phyloP scores from a whole-genome alignment of 2,888 invertebrate genomes.

The Dione vanillae region DNA sequence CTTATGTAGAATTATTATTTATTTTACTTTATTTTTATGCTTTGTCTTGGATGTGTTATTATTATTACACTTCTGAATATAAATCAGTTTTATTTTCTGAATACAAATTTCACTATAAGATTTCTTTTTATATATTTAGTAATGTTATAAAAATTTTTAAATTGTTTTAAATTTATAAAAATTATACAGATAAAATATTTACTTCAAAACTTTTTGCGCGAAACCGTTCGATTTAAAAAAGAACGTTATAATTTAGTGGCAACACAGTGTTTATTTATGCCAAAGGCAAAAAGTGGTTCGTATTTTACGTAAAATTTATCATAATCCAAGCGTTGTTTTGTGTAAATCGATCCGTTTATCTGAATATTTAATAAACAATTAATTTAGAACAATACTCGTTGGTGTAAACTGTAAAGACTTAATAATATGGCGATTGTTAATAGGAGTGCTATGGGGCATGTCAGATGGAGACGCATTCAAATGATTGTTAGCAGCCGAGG shows the following conservation, averaged over 20 bases:
- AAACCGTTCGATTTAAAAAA: constrained; percentile 61
- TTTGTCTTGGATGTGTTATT: too few relatives aligned
- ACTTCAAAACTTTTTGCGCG: constrained; percentile 9
- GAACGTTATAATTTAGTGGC: constrained; percentile 51
- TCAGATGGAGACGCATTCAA: constrained; percentile 68
- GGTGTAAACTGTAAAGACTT: constrained; percentile 31
- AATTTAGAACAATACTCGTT: constrained; percentile 27
- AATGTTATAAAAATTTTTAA: not conserved
- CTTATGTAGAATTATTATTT: too few relatives aligned
- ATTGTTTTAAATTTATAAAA: not conserved
- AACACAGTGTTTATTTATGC: constrained; percentile 60
- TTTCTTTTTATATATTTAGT: too few relatives aligned
- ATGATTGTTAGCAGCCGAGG: constrained; percentile 71
- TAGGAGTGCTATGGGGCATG: constrained; percentile 63
- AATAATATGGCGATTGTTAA: constrained; percentile 44
- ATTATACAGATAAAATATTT: not conserved
- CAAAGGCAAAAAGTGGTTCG: constrained; percentile 49
- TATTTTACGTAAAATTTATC: constrained; percentile 41
- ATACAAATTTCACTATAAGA: too few relatives aligned
- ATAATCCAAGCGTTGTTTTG: constrained; percentile 31
- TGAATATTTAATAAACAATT: constrained; percentile 18
- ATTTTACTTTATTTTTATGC: too few relatives aligned
- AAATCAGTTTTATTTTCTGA: too few relatives aligned
- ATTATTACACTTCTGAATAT: too few relatives aligned
- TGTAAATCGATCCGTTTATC: constrained; percentile 14